phyloP scores from a whole-genome alignment of 2,797 vertebrate genomes.

The Liasis olivaceus region DNA sequence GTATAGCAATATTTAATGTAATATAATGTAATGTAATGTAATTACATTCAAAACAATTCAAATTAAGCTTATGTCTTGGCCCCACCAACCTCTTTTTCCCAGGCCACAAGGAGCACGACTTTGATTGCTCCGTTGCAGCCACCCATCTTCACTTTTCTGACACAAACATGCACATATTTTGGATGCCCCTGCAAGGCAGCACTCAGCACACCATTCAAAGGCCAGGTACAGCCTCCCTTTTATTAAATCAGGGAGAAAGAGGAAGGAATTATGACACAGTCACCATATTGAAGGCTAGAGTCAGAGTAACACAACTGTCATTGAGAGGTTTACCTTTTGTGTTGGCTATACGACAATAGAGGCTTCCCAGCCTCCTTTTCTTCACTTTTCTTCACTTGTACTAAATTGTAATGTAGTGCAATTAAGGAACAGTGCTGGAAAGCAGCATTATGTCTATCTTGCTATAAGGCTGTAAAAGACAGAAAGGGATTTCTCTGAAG shows the following conservation, averaged over 20 bases:
- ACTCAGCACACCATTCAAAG: not conserved
- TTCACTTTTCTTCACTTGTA: not conserved
- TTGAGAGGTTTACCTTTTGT: not conserved
- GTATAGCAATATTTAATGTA: not conserved
- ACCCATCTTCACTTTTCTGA: not conserved
- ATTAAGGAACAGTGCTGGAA: not conserved
- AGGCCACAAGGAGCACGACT: not conserved
- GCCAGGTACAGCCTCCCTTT: not conserved
- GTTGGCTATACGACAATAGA: not conserved
- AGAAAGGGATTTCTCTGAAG: not conserved
- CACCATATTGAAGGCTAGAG: not conserved
- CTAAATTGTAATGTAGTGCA: not conserved
- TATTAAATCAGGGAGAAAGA: not conserved
- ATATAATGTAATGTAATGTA: not conserved
- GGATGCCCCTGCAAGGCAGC: not conserved
- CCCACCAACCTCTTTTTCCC: not conserved
- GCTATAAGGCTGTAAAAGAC: conserved; percentile 2
- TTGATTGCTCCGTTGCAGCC: not conserved
- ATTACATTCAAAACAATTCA: not conserved
- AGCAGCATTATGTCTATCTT: not conserved
- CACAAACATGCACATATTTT: not conserved
- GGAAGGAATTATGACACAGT: not conserved
- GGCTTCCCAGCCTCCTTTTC: not conserved
- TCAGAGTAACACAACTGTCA: not conserved
- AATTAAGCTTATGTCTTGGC: not conserved